Base-by-base conservation (phyloP, 2,797 vertebrate genomes). In the Scomberomorus guttatus region DNA sequence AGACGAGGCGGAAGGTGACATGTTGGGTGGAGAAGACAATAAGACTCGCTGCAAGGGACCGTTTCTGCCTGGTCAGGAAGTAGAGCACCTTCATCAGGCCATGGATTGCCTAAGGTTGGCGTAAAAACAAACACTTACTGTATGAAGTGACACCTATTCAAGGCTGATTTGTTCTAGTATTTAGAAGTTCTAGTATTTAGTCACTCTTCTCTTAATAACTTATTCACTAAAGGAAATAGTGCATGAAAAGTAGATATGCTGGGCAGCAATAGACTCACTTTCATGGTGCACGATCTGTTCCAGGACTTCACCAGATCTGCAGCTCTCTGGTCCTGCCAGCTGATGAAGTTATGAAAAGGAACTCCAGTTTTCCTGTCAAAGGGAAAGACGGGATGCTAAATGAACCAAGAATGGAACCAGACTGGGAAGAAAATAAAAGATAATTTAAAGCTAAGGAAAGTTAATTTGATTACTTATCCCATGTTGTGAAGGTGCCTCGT, bases 281-380 rank as follows among this genome's bases (percentile, higher is more conserved):
- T 98, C 93, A 99, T 92, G 42, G 95, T 90, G 88, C 96, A 93
- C 24, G 97, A 98, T 22, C 76, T 92, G 91, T 99, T 99, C 98
- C 97, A 99, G 59, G 96, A 97, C 79, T 89, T 96, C 72, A 97
- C 97, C 86, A 98, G 94, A 32, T 97, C 96, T 62, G 90, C 77
- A 59, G 97, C 95, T 92, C 98, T 95, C 83, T 95, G 88, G 77
- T 99, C 98, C 95, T 98, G 98, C 98, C 98, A 99, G 81, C 95
- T 98, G 94, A 99, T 97, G 76, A 99, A 98, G 90, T 99, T 99
- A 92, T 99, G 98, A 87, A 98, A 99, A 51, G 97, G 96, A 82
- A 94, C 93, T 69, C 97, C 98, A 1, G 97, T 98, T 82, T 79
- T 95, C 92, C 98, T 99, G 93, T 77, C 88, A 60, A 55, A 66